Evolutionary conservation across 1,140 invertebrate species (phyloP), one percentile per base, ranked within the genome.

Genomic region (Centruroides sculpturatus): DNA sequence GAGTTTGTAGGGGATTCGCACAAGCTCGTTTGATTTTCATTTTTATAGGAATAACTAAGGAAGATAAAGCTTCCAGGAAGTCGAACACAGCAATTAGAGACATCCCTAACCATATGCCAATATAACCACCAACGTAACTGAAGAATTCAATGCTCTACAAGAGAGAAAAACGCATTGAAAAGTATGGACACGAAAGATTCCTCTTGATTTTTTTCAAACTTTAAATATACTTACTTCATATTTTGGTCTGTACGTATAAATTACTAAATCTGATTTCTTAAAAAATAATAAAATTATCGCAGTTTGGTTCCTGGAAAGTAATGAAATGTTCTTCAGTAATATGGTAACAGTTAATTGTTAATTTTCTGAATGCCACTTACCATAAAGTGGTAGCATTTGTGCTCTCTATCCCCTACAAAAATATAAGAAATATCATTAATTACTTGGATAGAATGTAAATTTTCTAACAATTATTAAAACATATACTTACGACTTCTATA

Each of bases 101-200:
- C 5, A 66, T 58, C 36, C 64, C 64, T 4, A 66, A 11, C 64
- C 64, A 66, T 12, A 64, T 64, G 7, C 64, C 64, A 10, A 66
- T 47, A 12, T 64, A 66, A 10, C 64, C 64, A 13, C 64, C 64
- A 4, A 66, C 36, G 12, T 59, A 61, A 34, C 61, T 63, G 52
- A 64, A 66, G 5, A 66, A 51, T 35, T 66, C 64, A 41, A 66
- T 63, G 48, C 50, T 57, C 64, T 66, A 35, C 0, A 11, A 23
- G 9, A 36, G 7, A 61, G 13, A 50, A 23, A 47, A 53, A 35
- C 12, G 3, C n/a, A 47, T 58, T 35, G 36, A 48, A 55, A 61
- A 57, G 10, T 35, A 12, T 1, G 48, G 11, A 48, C 11, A 53
- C 46, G 23, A 1, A 12, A 50, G 8, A 34, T 13, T 41, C 8